Base-by-base conservation (phyloP, 2,113 vertebrate species). In the Isurus oxyrinchus region DNA sequence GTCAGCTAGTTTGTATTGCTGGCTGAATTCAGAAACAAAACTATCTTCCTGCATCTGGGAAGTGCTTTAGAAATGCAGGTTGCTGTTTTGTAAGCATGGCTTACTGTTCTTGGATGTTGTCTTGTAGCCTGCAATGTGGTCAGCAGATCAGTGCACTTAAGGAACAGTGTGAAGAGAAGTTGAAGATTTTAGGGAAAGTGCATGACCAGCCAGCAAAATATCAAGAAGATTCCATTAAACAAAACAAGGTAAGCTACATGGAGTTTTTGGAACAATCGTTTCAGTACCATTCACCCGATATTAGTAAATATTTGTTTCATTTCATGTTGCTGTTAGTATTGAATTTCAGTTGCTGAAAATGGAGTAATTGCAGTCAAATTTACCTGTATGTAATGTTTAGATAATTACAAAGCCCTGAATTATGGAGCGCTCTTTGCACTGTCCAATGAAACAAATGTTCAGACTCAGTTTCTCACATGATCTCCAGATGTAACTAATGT, bases 141-240 rank as follows among this genome's bases (percentile, higher is more conserved):
- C 98, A 98, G 66, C 99, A 99, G 97, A 99, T 99, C 96, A 98
- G 98, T 96, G 98, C 99, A 96, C 98, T 99, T 96, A 99, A 98
- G 97, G 97, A 98, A 1, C 99, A 99, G 19, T 98, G 99, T 97
- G 99, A 99, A 97, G 99, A 99, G 97, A 98, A 97, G 96, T 98
- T 98, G 96, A 99, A 98, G 97, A 98, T 97, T 66, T 96, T 99
- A 97, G 98, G 98, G 94, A 96, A 97, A 93, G 97, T 88, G 76
- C 44, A 44, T 8, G 31, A 91, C 6, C 59, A 88, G 14, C 35
- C 63, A 69, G 19, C 94, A 72, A 95, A 95, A 31, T 49, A 3
- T 0, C 61, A 94, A 94, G 66, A 72, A 27, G 94, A 95, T 76
- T 0, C 44, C 49, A 59, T 5, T 55, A 95, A 95, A 53, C 94